phyloP scores from a whole-genome alignment of 2,797 vertebrate species.

The Aldrovandia affinis region DNA sequence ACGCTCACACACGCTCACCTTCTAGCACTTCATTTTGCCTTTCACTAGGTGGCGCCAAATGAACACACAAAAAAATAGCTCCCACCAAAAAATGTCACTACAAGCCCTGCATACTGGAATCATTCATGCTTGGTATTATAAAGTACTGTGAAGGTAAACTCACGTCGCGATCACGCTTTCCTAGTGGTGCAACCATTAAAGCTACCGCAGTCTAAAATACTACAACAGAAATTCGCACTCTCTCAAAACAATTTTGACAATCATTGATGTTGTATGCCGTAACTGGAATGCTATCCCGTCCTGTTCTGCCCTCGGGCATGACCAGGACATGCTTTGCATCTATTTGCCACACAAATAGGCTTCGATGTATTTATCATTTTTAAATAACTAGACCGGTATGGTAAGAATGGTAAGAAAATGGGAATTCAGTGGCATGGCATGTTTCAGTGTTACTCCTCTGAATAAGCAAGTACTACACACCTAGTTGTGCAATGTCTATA shows the following conservation, averaged over 20 bases:
- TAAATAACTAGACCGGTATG: too few species aligned
- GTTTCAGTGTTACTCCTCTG: too few species aligned
- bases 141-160: background rate
- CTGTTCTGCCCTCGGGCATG: background rate
- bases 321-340: background rate
- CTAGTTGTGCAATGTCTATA: too few species aligned
- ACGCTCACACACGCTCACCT: too few species aligned
- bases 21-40: background rate
- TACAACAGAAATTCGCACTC: too few species aligned
- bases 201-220: background rate
- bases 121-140: background rate
- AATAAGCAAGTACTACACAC: too few species aligned
- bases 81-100: background rate
- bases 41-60: constrained; percentile 27
- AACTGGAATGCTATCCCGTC: background rate
- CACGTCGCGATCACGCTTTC: background rate
- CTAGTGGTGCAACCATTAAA: background rate
- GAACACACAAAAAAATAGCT: background rate
- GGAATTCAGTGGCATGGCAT: too few species aligned
- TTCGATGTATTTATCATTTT: background rate
- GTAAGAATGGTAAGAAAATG: too few species aligned
- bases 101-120: background rate
- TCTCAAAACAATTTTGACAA: too few species aligned
- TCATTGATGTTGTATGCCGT: too few species aligned
- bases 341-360: background rate